These are phyloP conservation scores for Brachionus koreanus DNA, from an alignment of 1,140 invertebrate species.

Conservation along the genomic window DNA sequence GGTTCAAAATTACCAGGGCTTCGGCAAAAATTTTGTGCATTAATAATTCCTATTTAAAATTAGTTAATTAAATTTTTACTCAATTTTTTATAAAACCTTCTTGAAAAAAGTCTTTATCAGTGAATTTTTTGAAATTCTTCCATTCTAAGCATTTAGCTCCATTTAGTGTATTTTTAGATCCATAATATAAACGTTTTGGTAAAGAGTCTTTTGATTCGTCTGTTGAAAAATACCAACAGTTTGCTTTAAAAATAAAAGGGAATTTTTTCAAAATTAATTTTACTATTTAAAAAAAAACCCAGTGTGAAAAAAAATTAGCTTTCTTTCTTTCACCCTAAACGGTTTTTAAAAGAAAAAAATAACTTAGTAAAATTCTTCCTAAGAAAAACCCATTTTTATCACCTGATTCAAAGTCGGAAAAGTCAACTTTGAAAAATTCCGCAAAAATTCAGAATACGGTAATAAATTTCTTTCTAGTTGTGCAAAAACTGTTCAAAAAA, in stretches of 20 bases:
- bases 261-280: background rate
- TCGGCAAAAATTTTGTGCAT: conserved; percentile 14
- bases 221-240: conserved; percentile 4
- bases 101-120: conserved; percentile 16
- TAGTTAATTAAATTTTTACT: background rate
- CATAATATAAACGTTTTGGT: background rate
- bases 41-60: background rate
- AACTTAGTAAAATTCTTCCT: no score
- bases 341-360: no score
- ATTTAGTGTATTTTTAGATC: background rate
- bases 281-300: no score
- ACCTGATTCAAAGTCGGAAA: no score
- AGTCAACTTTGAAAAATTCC: no score
- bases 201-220: background rate
- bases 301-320: no score
- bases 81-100: background rate
- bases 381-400: no score
- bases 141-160: background rate
- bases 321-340: no score
- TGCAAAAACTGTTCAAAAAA: no score
- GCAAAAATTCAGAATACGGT: no score
- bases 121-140: background rate
- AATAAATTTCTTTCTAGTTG: no score
- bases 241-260: background rate
- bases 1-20: conserved; percentile 11